Percentiles rank a stretch among this genome's conserved stretches.
phyloP scores from a whole-genome alignment of 2,888 invertebrate genomes.

The Marronus borbonicus region DNA sequence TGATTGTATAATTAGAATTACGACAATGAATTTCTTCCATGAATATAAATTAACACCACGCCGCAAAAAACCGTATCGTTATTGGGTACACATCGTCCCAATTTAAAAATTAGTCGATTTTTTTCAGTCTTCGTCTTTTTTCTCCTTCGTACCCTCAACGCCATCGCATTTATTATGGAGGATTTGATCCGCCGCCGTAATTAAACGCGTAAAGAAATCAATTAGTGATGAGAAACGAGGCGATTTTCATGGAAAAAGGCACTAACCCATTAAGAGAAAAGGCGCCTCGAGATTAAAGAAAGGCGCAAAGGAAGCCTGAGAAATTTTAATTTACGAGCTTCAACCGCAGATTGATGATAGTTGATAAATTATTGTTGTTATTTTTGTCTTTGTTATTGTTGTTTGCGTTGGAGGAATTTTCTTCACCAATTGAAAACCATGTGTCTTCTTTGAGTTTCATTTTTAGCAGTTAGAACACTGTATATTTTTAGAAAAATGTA shows the following conservation, averaged over 20 bases:
- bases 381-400: not conserved
- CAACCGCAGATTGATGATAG: not conserved
- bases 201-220: conserved; percentile 14
- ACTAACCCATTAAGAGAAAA: conserved; percentile 8
- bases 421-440: not conserved
- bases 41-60: no score
- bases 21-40: no score
- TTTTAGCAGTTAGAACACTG: no score
- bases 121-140: no score
- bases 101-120: not conserved
- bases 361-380: conserved; percentile 14
- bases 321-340: conserved; percentile 8
- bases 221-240: not conserved
- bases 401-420: not conserved
- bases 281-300: not conserved
- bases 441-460: no score
- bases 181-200: conserved; percentile 4
- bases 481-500: no score
- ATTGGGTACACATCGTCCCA: not conserved
- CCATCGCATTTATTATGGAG: not conserved
- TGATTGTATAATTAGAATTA: no score
- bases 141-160: not conserved
- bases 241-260: not conserved
- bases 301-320: not conserved
- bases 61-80: not conserved